Evolutionary conservation across 2,888 invertebrate species (phyloP), one percentile per base, ranked within the genome.

Genomic region (Parnassius apollo): DNA sequence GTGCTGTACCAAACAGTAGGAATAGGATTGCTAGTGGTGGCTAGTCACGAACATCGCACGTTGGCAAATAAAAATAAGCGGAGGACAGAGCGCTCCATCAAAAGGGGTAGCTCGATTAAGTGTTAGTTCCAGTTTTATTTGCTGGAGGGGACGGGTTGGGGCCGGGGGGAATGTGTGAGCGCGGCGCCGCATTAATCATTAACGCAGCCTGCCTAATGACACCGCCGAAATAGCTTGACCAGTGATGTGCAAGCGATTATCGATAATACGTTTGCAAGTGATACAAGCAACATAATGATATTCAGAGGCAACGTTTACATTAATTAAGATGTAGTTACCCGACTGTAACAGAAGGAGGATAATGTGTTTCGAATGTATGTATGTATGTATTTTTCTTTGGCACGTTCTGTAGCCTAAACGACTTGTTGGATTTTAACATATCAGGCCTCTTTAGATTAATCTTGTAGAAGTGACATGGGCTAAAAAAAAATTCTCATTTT

Each of bases 151-250:
- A 59, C 49, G 57, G 64, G 52, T 56, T 51, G 67, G 69, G 68
- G 65, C 61, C 69, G 68, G 66, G 68, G 75, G 82, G 78, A 80
- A 75, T 80, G 83, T 83, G 83, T 84, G 84, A 80, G 82, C 78
- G 70, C 79, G 86, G 88, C 88, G 87, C 87, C 88, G 84, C 91
- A 91, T 91, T 90, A 91, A 91, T 91, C 91, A 91, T 91, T 91
- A 91, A 90, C 87, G 83, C 86, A 84, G 88, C 81, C 87, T 86
- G 88, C 85, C 87, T 91, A 91, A 91, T 91, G 91, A 91, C 91
- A 91, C 83, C 82, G 73, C 89, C 89, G 85, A 91, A 91, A 90
- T 88, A 85, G 88, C 81, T 72, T 73, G 70, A 64, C 66, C 77
- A 88, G 86, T 74, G 86, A 73, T 78, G 86, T 69, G 70, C 62